Percentiles rank a stretch among this genome's conserved stretches.
These are phyloP conservation scores for Furcifer pardalis DNA, from an alignment of 2,797 vertebrate genomes.

Conservation along the genomic window DNA sequence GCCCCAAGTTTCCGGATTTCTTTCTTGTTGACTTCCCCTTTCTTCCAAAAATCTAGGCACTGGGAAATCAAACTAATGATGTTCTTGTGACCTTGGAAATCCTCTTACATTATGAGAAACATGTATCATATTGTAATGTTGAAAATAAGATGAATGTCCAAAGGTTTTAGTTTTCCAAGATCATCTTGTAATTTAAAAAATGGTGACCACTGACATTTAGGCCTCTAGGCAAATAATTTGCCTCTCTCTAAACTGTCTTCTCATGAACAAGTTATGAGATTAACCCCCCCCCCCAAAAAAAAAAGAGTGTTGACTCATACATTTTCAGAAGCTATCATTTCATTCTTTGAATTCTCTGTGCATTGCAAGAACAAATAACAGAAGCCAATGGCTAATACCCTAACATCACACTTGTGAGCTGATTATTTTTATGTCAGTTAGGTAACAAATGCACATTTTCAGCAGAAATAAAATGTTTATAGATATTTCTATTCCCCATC, in stretches of 20 bases:
- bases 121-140: conserved; percentile 32
- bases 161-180: conserved; percentile 27
- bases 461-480: neutral
- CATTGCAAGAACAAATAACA: neutral
- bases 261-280: conserved; percentile 24
- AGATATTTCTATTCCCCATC: neutral
- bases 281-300: no score
- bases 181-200: conserved; percentile 31
- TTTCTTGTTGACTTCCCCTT: conserved; percentile 21
- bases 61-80: conserved; percentile 32
- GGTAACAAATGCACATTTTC: neutral
- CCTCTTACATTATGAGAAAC: conserved; percentile 35
- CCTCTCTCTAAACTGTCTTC: conserved; percentile 11
- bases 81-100: conserved; percentile 43
- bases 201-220: neutral
- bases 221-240: conserved; percentile 27
- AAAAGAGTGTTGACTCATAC: neutral
- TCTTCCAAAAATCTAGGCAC: conserved; percentile 1
- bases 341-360: conserved; percentile 10
- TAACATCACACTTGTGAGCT: neutral
- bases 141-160: conserved; percentile 40
- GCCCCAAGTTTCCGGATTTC: conserved; percentile 1
- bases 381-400: neutral
- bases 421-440: neutral
- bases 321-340: conserved; percentile 16